These are phyloP conservation scores for Perca fluviatilis DNA, from an alignment of 2,113 vertebrate species.

Conservation along the genomic window DNA sequence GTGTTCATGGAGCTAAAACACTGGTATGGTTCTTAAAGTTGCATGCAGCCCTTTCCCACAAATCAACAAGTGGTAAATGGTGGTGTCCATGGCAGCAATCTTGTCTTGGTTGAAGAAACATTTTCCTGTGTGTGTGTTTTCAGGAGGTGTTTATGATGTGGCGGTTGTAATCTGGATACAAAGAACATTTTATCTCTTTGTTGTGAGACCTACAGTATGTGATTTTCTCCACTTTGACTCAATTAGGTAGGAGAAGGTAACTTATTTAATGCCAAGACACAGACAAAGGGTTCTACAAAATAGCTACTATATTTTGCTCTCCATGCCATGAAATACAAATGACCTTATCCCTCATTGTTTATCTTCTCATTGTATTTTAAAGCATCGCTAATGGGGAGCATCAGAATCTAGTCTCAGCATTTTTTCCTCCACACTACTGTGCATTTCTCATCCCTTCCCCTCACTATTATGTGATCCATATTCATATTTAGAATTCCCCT, in stretches of 20 bases:
- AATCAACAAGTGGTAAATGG: slow-evolving; percentile 7
- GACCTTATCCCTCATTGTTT: slow-evolving; percentile 71
- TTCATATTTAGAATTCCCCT: slow-evolving; percentile 56
- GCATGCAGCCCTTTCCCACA: background rate
- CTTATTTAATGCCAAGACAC: slow-evolving; percentile 64
- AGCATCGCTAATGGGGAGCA: slow-evolving; percentile 69
- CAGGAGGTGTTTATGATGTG: slow-evolving; percentile 16
- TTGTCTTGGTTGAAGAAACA: background rate
- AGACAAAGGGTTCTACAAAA: slow-evolving; percentile 47
- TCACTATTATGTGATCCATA: slow-evolving; percentile 64
- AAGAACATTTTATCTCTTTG: slow-evolving; percentile 34
- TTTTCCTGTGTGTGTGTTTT: slow-evolving; percentile 29
- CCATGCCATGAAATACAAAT: slow-evolving; percentile 71
- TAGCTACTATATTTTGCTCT: slow-evolving; percentile 58
- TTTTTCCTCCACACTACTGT: slow-evolving; percentile 28
- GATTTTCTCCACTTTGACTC: slow-evolving; percentile 52
- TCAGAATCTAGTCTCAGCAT: slow-evolving; percentile 63
- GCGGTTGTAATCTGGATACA: slow-evolving; percentile 10
- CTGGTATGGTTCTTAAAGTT: background rate
- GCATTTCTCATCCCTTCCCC: slow-evolving; percentile 42
- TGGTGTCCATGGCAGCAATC: background rate
- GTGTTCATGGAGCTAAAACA: slow-evolving; percentile 10
- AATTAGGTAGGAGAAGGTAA: slow-evolving; percentile 36
- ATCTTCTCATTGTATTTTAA: slow-evolving; percentile 72
- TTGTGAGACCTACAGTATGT: slow-evolving; percentile 22